These are phyloP conservation scores for Zaprionus gabonicus DNA, from an alignment of 1,140 invertebrate genomes.

Conservation along the genomic window DNA sequence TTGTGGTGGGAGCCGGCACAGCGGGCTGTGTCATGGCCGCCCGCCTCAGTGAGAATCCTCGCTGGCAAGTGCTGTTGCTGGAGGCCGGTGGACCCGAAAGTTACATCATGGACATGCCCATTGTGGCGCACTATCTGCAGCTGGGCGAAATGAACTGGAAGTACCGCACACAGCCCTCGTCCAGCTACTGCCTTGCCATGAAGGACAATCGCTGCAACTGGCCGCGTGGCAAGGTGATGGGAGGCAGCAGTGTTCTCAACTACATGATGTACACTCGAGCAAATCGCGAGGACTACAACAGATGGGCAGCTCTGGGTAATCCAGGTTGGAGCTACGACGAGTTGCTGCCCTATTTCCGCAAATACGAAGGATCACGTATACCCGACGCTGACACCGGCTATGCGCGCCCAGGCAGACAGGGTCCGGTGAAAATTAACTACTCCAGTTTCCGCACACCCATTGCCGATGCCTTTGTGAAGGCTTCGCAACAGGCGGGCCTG, in stretches of 20 bases:
- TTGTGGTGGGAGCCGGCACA: constrained; percentile 90
- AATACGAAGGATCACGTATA: constrained; percentile 89
- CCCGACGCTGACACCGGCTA: constrained; percentile 85
- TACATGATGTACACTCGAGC: constrained; percentile 96
- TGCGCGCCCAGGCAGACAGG: constrained; percentile 86
- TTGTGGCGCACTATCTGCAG: constrained; percentile 88
- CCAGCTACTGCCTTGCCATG: constrained; percentile 82
- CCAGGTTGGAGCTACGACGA: constrained; percentile 92
- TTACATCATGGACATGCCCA: constrained; percentile 88
- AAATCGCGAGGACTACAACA: constrained; percentile 90
- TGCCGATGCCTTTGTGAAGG: constrained; percentile 88
- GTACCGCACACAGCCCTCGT: constrained; percentile 87
- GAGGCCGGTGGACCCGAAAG: constrained; percentile 88
- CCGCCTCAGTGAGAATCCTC: constrained; percentile 87
- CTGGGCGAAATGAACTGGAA: constrained; percentile 88
- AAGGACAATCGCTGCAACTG: constrained; percentile 87
- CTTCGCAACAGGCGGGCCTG: constrained; percentile 88
- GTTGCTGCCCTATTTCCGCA: constrained; percentile 92
- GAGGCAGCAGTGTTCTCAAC: constrained; percentile 94
- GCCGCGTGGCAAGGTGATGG: constrained; percentile 91
- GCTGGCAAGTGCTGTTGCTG: constrained; percentile 88
- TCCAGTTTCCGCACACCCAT: constrained; percentile 87
- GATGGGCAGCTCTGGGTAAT: constrained; percentile 91
- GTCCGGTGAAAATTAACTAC: constrained; percentile 85
- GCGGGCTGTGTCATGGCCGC: constrained; percentile 89